Percentiles rank a stretch among this genome's conserved stretches.
These are phyloP conservation scores for Pagetopsis macropterus DNA, from an alignment of 2,797 vertebrate species.

Conservation along the genomic window DNA sequence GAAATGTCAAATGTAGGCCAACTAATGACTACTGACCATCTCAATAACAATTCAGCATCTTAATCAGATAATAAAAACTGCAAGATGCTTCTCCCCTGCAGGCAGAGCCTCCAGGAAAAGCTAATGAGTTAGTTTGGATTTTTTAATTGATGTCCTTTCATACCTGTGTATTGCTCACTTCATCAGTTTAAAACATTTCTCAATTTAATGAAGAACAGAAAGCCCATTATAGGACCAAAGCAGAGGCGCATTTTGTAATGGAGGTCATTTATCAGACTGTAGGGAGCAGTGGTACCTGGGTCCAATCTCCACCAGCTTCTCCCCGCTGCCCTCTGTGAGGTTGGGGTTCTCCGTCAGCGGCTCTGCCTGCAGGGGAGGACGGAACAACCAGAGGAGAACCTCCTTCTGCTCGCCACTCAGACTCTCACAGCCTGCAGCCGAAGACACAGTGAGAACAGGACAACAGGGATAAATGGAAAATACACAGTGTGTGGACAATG, in stretches of 20 bases:
- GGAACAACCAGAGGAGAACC: slow-evolving; percentile 88
- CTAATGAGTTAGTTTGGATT: background rate
- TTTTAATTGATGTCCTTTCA: background rate
- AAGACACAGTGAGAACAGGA: background rate
- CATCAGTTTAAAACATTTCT: background rate
- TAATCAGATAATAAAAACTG: background rate
- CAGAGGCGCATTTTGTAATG: background rate
- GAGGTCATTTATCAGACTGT: background rate
- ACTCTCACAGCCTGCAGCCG: slow-evolving; percentile 69
- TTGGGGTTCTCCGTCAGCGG: slow-evolving; percentile 80
- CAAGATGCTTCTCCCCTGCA: background rate
- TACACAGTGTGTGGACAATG: too few relatives aligned
- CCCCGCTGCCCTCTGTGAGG: slow-evolving; percentile 75
- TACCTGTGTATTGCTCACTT: background rate
- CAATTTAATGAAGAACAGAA: background rate
- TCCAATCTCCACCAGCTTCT: slow-evolving; percentile 89
- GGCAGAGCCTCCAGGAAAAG: background rate
- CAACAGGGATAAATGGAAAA: background rate
- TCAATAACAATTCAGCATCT: background rate
- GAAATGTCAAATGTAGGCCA: background rate
- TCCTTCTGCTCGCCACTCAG: slow-evolving; percentile 78
- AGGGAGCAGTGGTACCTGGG: slow-evolving; percentile 80
- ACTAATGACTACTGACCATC: background rate
- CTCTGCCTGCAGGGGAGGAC: slow-evolving; percentile 80
- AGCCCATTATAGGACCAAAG: background rate